Evolutionary conservation across 2,888 invertebrate species (phyloP).

Genomic region (Schrankia costaestrigalis): DNA sequence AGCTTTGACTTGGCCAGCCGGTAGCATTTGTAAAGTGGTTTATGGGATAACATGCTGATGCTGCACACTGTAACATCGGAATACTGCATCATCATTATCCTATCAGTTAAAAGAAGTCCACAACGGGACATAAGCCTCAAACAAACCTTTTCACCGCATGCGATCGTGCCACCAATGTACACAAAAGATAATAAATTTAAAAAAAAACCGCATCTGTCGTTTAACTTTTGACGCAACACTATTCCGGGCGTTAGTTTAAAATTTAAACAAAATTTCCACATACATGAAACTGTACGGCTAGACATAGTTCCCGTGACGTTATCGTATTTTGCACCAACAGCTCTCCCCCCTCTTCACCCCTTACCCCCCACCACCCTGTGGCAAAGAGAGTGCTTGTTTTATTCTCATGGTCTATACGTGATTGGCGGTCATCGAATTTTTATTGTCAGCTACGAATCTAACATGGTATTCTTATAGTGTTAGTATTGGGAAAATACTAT

Average conservation of each 20-base stretch:
- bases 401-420: conserved; percentile 42
- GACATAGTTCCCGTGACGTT: conserved; percentile 44
- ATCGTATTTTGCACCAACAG: conserved; percentile 40
- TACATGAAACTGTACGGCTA: conserved; percentile 41
- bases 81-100: no score
- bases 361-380: conserved; percentile 27
- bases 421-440: conserved; percentile 45
- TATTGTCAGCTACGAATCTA: conserved; percentile 29
- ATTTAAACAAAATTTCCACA: conserved; percentile 38
- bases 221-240: conserved; percentile 19
- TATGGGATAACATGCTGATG: no score
- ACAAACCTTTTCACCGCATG: no score
- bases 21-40: no score
- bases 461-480: conserved; percentile 20
- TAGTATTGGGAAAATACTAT: no score
- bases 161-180: background rate
- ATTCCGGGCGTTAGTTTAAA: conserved; percentile 39
- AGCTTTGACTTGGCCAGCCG: no score
- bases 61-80: no score
- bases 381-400: conserved; percentile 43
- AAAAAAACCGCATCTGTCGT: conserved; percentile 20
- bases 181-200: background rate
- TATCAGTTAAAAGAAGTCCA: no score
- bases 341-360: conserved; percentile 8
- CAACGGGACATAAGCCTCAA: no score